Evolutionary conservation across 1,140 invertebrate genomes (phyloP).

Genomic region (Drosophila kepulauana): DNA sequence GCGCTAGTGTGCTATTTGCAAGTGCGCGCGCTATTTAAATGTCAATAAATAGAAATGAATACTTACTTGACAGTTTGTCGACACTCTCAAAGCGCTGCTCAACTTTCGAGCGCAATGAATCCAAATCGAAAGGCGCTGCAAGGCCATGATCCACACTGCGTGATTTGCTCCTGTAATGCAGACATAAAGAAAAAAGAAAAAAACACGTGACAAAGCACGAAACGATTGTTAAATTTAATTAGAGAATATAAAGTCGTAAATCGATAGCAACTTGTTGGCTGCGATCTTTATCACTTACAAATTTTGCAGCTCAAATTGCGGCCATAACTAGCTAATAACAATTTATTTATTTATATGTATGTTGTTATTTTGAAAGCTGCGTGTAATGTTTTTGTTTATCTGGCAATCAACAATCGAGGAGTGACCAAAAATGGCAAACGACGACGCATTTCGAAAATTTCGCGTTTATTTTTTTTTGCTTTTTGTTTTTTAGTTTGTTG

Average conservation of each 20-base stretch:
- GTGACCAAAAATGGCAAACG: conserved; percentile 60
- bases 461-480: conserved; percentile 46
- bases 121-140: conserved; percentile 92
- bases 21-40: conserved; percentile 13
- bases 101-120: conserved; percentile 92
- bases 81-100: conserved; percentile 93
- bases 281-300: conserved; percentile 80
- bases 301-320: conserved; percentile 77
- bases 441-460: conserved; percentile 53
- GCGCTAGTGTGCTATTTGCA: conserved; percentile 6
- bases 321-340: conserved; percentile 79
- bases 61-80: conserved; percentile 87
- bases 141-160: conserved; percentile 95
- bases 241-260: conserved; percentile 33
- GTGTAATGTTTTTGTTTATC: conserved; percentile 61
- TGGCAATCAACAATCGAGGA: conserved; percentile 51
- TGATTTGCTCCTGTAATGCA: conserved; percentile 92
- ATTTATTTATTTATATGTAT: conserved; percentile 70
- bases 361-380: conserved; percentile 14
- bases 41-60: conserved; percentile 3
- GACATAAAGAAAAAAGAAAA: conserved; percentile 31
- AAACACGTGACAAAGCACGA: conserved; percentile 33
- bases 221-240: conserved; percentile 52
- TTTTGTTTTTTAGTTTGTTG: conserved; percentile 30
- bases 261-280: conserved; percentile 54